A percentile compares a stretch with the other conserved stretches of the same genome.
Conservation (phyloP, 2,113 vertebrate species). For the Myotis davidii region DNA sequence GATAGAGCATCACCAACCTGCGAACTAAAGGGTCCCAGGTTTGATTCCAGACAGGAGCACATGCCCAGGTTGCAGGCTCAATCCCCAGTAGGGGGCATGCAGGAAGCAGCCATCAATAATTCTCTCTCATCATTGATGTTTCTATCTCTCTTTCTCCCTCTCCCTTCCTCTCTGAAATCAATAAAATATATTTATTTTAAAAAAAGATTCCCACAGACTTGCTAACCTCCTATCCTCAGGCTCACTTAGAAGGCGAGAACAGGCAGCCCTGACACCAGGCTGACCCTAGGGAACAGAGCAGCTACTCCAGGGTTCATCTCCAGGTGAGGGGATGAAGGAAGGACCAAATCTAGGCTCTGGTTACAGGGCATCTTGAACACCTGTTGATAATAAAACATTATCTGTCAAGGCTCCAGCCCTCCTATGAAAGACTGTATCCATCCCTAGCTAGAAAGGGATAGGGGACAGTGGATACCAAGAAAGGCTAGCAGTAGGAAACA, state of each 20-base stretch:
- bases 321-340: slow-evolving; percentile 83
- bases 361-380: slow-evolving; percentile 83
- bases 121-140: no score
- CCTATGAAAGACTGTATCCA: not conserved
- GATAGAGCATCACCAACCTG: no score
- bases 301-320: slow-evolving; percentile 81
- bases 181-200: no score
- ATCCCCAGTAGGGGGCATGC: no score
- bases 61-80: no score
- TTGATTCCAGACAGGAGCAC: no score
- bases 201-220: not conserved
- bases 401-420: slow-evolving; percentile 77
- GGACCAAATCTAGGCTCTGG: slow-evolving; percentile 61
- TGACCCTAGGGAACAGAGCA: slow-evolving; percentile 77
- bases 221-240: not conserved
- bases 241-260: slow-evolving; percentile 36
- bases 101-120: no score
- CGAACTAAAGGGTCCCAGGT: no score
- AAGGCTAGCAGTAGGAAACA: not conserved
- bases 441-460: not conserved
- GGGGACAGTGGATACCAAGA: not conserved
- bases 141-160: no score
- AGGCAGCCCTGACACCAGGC: not conserved
- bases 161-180: no score
- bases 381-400: slow-evolving; percentile 87